Evolutionary conservation across 2,888 invertebrate species (phyloP).

Genomic region (Sussaba pulchella): DNA sequence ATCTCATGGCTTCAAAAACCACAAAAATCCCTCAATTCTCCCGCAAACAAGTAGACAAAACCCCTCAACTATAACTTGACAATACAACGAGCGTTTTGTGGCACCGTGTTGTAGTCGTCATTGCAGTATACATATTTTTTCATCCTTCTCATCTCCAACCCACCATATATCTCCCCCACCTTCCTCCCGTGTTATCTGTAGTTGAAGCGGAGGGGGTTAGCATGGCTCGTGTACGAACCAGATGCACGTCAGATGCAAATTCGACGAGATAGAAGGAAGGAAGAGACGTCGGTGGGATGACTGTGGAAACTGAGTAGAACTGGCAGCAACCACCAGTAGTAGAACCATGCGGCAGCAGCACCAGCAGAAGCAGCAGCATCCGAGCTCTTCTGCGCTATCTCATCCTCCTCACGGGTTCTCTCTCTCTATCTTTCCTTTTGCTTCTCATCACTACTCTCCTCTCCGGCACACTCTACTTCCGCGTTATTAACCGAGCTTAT

Average conservation of each 20-base stretch:
- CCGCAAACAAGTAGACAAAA: too few relatives aligned
- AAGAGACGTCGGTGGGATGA: conserved; percentile 25
- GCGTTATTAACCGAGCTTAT: conserved; percentile 59
- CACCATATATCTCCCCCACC: too few relatives aligned
- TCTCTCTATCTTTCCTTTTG: conserved; percentile 37
- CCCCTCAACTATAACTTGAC: too few relatives aligned
- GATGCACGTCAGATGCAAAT: conserved; percentile 53
- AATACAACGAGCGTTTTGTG: too few relatives aligned
- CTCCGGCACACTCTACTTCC: conserved; percentile 56
- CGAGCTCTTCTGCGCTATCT: conserved; percentile 32
- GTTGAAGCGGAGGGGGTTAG: conserved; percentile 15
- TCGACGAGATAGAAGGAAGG: conserved; percentile 44
- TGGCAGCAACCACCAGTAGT: conserved; percentile 16
- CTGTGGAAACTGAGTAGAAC: conserved; percentile 33
- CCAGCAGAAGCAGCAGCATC: conserved; percentile 26
- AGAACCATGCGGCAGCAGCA: conserved; percentile 5
- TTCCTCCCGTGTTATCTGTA: conserved; percentile 1
- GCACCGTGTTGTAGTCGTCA: too few relatives aligned
- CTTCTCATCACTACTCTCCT: conserved; percentile 55
- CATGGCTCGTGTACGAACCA: conserved; percentile 34
- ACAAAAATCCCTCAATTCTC: too few relatives aligned
- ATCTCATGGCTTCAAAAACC: too few relatives aligned
- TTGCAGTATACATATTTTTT: too few relatives aligned
- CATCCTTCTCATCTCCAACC: too few relatives aligned
- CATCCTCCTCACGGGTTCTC: neutral